Evolutionary conservation across 2,113 vertebrate species (phyloP).

Genomic region (Coregonus clupeaformis): DNA sequence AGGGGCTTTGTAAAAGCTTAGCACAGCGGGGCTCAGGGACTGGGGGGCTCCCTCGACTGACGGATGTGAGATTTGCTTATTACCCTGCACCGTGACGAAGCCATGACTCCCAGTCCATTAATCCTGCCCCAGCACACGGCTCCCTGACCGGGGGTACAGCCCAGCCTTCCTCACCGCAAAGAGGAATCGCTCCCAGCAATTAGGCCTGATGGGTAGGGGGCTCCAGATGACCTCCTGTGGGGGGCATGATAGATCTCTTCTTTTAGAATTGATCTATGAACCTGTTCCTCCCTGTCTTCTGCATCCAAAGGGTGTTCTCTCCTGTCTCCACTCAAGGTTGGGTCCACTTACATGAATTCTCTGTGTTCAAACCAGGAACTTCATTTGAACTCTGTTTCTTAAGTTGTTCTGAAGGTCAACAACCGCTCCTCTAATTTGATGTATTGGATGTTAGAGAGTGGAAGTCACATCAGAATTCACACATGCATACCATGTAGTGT

Average conservation of each 20-base stretch:
- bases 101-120: constrained; percentile 30
- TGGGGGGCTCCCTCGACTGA: constrained; percentile 9
- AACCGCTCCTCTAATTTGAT: not conserved
- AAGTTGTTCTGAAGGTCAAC: not conserved
- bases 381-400: not conserved
- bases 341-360: not conserved
- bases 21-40: constrained; percentile 18
- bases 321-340: not conserved
- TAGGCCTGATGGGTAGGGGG: constrained; percentile 8
- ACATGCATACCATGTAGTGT: not conserved
- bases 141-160: constrained; percentile 9
- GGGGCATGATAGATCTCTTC: constrained; percentile 18
- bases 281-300: not conserved
- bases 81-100: constrained; percentile 21
- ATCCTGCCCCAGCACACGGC: constrained; percentile 8
- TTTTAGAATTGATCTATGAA: constrained; percentile 6
- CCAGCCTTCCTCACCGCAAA: constrained; percentile 15
- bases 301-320: not conserved
- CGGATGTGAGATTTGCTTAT: constrained; percentile 29
- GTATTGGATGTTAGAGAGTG: not conserved
- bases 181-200: constrained; percentile 23
- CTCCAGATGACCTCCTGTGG: constrained; percentile 13
- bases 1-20: constrained; percentile 23
- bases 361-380: not conserved
- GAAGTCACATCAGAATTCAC: not conserved